phyloP scores from a whole-genome alignment of 2,113 vertebrate species.

The Procavia capensis region DNA sequence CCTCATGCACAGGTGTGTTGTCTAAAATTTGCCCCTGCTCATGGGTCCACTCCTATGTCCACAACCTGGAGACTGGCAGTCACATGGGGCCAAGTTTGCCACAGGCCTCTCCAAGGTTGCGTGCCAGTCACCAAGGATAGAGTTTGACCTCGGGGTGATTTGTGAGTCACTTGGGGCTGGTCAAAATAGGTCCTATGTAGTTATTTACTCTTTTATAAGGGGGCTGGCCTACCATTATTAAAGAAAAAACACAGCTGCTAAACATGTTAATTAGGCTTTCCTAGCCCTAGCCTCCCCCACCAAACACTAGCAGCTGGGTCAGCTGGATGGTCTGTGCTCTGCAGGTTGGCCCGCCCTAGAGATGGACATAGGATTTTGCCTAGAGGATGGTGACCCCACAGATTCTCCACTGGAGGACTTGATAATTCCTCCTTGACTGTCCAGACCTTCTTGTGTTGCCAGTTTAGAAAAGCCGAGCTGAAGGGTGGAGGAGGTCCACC shows the following conservation, averaged over 20 bases:
- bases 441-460: constrained; percentile 62
- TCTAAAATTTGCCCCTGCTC: neutral
- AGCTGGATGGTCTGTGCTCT: neutral
- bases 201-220: constrained; percentile 69
- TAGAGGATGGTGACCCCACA: neutral
- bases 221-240: constrained; percentile 59
- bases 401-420: neutral
- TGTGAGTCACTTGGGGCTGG: constrained; percentile 48
- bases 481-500: constrained; percentile 68
- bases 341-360: neutral
- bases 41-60: neutral
- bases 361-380: neutral
- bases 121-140: constrained; percentile 39
- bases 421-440: constrained; percentile 56
- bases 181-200: constrained; percentile 23
- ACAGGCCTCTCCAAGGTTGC: neutral
- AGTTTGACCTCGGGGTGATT: constrained; percentile 49
- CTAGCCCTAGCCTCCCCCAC: neutral
- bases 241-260: constrained; percentile 59
- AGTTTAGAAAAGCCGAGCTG: constrained; percentile 59
- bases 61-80: neutral
- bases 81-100: neutral
- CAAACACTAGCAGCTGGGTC: neutral
- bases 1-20: neutral
- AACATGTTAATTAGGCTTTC: constrained; percentile 55